Conservation (phyloP, 2,113 vertebrate species). For the Oreochromis aureus region DNA sequence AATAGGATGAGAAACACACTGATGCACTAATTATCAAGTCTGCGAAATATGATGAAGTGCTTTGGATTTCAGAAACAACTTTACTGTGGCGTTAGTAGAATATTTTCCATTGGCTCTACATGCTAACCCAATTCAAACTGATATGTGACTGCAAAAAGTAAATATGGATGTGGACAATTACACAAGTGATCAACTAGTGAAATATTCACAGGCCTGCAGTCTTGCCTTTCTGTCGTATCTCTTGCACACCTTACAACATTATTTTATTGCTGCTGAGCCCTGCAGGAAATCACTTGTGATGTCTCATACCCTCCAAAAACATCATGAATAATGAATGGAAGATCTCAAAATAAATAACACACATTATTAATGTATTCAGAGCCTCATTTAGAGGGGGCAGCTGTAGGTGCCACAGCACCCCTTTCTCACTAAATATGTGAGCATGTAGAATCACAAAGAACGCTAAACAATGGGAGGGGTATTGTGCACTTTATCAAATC, state of each 20-base stretch:
- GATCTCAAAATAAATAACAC: slow-evolving; percentile 54
- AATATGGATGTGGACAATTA: neutral
- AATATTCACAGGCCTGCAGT: neutral
- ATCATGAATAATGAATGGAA: slow-evolving; percentile 59
- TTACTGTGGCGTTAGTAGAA: neutral
- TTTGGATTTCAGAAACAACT: neutral
- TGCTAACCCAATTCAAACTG: neutral
- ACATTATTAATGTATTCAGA: slow-evolving; percentile 53
- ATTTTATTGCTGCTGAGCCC: slow-evolving; percentile 26
- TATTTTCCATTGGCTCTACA: neutral
- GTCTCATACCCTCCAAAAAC: slow-evolving; percentile 45
- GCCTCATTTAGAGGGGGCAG: slow-evolving; percentile 26
- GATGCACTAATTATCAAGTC: slow-evolving; percentile 45
- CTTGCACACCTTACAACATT: slow-evolving; percentile 19
- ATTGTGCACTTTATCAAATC: neutral
- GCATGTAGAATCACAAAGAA: neutral
- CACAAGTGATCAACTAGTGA: neutral
- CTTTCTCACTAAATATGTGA: neutral
- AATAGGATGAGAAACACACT: slow-evolving; percentile 43
- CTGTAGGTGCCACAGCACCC: neutral
- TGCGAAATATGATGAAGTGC: slow-evolving; percentile 35
- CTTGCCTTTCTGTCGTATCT: neutral
- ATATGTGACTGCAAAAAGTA: neutral
- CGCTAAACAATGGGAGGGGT: neutral
- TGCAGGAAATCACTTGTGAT: slow-evolving; percentile 42